Base-by-base conservation (phyloP, 2,113 vertebrate genomes). In the Macrotus californicus region DNA sequence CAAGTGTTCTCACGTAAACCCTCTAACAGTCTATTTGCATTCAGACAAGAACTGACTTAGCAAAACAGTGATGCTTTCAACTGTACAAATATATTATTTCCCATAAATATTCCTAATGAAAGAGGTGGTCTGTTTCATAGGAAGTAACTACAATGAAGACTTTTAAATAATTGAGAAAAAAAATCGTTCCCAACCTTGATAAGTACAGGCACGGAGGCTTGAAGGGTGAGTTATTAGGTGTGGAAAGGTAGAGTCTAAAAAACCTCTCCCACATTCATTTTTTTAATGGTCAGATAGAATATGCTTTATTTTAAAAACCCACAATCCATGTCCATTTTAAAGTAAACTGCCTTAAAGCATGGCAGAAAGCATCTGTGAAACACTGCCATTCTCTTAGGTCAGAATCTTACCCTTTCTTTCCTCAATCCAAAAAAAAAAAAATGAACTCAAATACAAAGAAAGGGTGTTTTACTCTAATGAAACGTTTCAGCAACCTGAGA, bases 211-310 rank as follows among this genome's bases (percentile, higher is more conserved):
- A 52, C 18, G 90, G 94, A 88, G 94, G 92, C 97, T 98, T 94
- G 96, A 88, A 56, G 95, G 88, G 85, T 98, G 97, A 98, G 95
- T 98, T 98, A 98, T 98, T 98, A 98, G 98, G 97, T 98, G 98
- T 97, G 97, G 98, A 98, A 98, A 98, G 97, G 97, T 88, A 97
- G 95, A n/a, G 83, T 96, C 97, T 97, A 97, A 81, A 96, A 96
- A 98, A 92, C 94, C 96, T 97, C 97, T 95, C 84, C 96, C 72
- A 39, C 67, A 41, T 94, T 76, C 96, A 96, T 93, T 94, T 67
- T 19, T 50, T 50, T 77, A 52, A 77, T 52, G 48, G 48, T 52
- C 31, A 50, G 75, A 52, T 6, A 19, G 46, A n/a, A 77, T 52
- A 52, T n/a, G n/a, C 75, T 77, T 77, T 77, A 52, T 52, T 52